Base-by-base conservation (phyloP, 2,113 vertebrate genomes). In the Otocyon megalotis region DNA sequence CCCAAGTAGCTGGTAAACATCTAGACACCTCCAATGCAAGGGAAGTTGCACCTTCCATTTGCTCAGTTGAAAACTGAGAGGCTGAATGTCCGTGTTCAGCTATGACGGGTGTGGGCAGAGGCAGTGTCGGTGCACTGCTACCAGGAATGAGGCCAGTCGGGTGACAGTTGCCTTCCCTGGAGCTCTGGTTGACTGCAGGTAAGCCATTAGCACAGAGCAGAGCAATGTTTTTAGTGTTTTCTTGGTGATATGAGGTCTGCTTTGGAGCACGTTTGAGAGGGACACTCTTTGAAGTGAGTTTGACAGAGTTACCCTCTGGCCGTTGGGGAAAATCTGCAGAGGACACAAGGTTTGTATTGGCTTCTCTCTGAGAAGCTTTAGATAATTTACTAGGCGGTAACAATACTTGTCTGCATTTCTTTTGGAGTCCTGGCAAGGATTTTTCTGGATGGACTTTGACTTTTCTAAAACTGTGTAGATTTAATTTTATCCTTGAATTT, bases 401-500 rank as follows among this genome's bases (percentile, higher is more conserved):
- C 20, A 24, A 8, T 88, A 28, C 22, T 76, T 82, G 35, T 28
- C 90, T 84, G 50, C 3, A 13, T 90, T 96, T 85, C 48, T 93
- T 93, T 28, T 50, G 54, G 8, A 62, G 24, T 90, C 94, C 35
- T 67, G 48, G 19, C 93, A 94, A 7, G 8, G 88, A 89, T 96
- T 98, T 98, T 71, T 98, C 98, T 0, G 99, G 99, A 62, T 99
- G 98, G 90, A 99, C 96, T 98, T 98, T 99, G 67, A 92, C 97
- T 98, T 98, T 99, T 88, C 96, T 97, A 48, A 99, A 98, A 3
- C 99, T 99, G 82, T 98, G 98, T 80, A 99, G 93, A 98, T 99
- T 99, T 58, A 99, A 97, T 97, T 99, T 99, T 37, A 99, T 98
- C 90, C 97, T 99, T 90, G 99, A 92, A 20, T 98, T 97, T 15